Conservation (phyloP, 92 coral and sea anemone species). For the Hydrozoanthus gracilis region DNA sequence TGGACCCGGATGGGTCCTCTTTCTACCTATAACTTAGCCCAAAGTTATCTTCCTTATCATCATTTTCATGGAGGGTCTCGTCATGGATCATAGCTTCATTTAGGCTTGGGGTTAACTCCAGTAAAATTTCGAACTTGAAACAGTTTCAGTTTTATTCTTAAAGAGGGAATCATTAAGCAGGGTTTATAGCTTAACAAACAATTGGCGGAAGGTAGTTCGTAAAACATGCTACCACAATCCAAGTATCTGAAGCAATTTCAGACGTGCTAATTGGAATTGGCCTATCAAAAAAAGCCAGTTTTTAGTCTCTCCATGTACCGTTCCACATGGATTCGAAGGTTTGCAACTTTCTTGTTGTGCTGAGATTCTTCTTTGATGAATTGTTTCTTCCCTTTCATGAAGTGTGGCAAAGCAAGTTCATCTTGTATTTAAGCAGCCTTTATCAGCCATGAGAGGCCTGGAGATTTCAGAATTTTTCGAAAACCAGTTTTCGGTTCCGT, state of each 20-base stretch:
- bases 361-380: constrained; percentile 47
- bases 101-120: constrained; percentile 5
- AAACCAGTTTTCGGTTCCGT: constrained; percentile 11
- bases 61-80: constrained; percentile 22
- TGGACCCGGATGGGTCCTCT: constrained; percentile 52
- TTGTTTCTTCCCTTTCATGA: constrained; percentile 41
- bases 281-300: constrained; percentile 61
- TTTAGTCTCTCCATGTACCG: constrained; percentile 54
- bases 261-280: constrained; percentile 52
- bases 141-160: no score
- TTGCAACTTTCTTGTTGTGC: constrained; percentile 58
- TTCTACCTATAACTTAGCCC: constrained; percentile 11
- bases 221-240: constrained; percentile 60
- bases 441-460: constrained; percentile 50
- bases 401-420: constrained; percentile 46
- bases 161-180: no score
- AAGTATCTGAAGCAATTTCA: constrained; percentile 58
- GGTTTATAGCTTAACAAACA: not conserved
- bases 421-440: constrained; percentile 45
- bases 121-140: not conserved
- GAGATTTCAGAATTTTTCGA: not conserved
- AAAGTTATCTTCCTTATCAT: constrained; percentile 19
- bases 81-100: not conserved
- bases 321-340: constrained; percentile 57
- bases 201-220: constrained; percentile 61